Evolutionary conservation across 2,113 vertebrate species (phyloP).

Genomic region (Columba livia): DNA sequence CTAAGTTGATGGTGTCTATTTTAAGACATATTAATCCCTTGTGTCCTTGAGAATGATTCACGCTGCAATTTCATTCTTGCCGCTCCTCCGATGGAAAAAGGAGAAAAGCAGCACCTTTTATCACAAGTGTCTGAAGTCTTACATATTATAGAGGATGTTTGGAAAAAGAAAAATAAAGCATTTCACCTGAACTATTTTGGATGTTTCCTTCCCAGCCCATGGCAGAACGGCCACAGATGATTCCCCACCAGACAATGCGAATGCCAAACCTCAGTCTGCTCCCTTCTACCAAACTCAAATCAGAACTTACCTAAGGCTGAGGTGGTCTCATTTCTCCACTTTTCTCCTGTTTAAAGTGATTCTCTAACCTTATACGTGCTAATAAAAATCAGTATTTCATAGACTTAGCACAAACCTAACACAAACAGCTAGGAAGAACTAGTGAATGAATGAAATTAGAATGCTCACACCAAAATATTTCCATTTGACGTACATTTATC

Average conservation of each 20-base stretch:
- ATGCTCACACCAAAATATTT: neutral
- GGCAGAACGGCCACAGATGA: neutral
- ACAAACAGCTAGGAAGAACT: neutral
- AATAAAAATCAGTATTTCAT: neutral
- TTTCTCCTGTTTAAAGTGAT: rapidly evolving
- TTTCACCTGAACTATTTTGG: neutral
- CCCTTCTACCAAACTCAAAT: neutral
- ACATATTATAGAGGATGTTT: neutral
- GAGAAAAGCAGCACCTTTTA: neutral
- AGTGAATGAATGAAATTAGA: neutral
- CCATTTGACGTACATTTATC: neutral
- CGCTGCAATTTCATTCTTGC: conserved; percentile 4
- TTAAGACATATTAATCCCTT: conserved; percentile 16
- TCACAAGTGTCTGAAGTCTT: neutral
- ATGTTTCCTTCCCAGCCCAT: neutral
- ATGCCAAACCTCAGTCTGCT: neutral
- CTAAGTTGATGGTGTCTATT: neutral
- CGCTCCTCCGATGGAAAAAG: neutral
- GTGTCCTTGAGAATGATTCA: conserved; percentile 7
- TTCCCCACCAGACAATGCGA: neutral
- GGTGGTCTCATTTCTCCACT: neutral
- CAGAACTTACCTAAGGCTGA: neutral
- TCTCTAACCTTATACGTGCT: neutral
- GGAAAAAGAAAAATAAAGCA: neutral
- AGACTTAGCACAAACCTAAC: neutral